Evolutionary conservation across 2,113 vertebrate species (phyloP).

Genomic region (Ailuropoda melanoleuca): DNA sequence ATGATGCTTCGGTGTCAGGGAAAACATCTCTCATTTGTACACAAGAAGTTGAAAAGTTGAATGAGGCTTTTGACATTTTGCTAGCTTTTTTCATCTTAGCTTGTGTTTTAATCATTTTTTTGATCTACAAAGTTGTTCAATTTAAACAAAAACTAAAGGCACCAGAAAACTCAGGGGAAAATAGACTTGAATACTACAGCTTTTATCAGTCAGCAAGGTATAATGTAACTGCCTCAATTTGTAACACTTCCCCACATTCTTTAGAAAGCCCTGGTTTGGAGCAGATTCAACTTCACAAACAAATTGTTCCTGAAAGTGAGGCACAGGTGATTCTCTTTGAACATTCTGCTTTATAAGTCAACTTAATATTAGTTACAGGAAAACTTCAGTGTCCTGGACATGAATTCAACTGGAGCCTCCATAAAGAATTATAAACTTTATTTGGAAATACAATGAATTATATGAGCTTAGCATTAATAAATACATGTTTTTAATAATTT

Average conservation of each 20-base stretch:
- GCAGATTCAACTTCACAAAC: conserved; percentile 82
- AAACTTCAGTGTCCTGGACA: conserved; percentile 10
- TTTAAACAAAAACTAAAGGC: conserved; percentile 83
- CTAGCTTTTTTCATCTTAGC: conserved; percentile 87
- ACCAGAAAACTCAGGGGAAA: conserved; percentile 83
- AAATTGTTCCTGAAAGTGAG: conserved; percentile 82
- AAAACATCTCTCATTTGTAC: conserved; percentile 82
- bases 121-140: conserved; percentile 85
- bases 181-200: conserved; percentile 87
- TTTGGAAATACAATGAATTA: conserved; percentile 59
- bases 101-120: conserved; percentile 84
- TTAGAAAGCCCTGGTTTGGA: conserved; percentile 80
- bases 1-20: conserved; percentile 77
- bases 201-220: conserved; percentile 88
- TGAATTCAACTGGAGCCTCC: conserved; percentile 7
- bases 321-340: conserved; percentile 90
- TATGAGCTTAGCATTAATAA: conserved; percentile 72
- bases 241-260: conserved; percentile 69
- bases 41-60: conserved; percentile 84
- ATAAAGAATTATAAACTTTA: conserved; percentile 35
- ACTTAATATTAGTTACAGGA: neutral
- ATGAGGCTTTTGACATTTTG: conserved; percentile 87
- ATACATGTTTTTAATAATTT: conserved; percentile 50
- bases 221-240: conserved; percentile 79
- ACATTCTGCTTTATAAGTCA: conserved; percentile 85